Conservation (phyloP, 2,888 invertebrate genomes). For the Archips crataeganus region DNA sequence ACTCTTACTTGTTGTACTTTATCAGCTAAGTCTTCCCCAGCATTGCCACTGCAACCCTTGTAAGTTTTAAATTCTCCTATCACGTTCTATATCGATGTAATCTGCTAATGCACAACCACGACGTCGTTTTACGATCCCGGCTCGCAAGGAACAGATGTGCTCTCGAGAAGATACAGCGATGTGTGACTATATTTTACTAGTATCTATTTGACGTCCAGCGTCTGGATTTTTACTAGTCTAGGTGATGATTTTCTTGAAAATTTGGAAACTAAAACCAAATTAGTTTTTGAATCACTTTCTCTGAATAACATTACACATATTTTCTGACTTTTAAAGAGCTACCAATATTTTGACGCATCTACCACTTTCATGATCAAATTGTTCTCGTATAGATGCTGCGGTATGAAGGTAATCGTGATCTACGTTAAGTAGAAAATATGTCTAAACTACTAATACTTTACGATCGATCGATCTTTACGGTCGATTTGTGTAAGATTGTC, state of each 20-base stretch:
- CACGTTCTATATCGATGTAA: slow-evolving; percentile 57
- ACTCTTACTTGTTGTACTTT: not conserved
- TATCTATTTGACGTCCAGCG: slow-evolving; percentile 12
- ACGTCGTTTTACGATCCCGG: slow-evolving; percentile 49
- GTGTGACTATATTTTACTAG: slow-evolving; percentile 28
- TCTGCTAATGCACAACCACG: slow-evolving; percentile 55
- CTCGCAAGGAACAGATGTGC: slow-evolving; percentile 34
- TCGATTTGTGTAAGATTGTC: no score
- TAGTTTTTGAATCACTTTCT: no score
- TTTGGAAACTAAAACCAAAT: not conserved
- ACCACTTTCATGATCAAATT: no score
- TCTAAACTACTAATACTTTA: no score
- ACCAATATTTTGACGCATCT: no score
- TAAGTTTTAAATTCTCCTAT: slow-evolving; percentile 41
- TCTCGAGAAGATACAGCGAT: slow-evolving; percentile 13
- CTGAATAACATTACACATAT: no score
- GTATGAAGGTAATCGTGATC: no score
- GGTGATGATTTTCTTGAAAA: not conserved
- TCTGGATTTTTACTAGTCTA: slow-evolving; percentile 17
- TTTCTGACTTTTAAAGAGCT: no score
- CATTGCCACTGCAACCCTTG: not conserved
- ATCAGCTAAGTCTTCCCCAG: not conserved
- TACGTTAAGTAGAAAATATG: no score
- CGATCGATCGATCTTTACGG: no score
- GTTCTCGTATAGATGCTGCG: no score